A percentile compares a stretch with the other conserved stretches of the same genome.
These are phyloP conservation scores for Herpailurus yagouaroundi DNA, from an alignment of 2,113 vertebrate genomes.

Conservation along the genomic window DNA sequence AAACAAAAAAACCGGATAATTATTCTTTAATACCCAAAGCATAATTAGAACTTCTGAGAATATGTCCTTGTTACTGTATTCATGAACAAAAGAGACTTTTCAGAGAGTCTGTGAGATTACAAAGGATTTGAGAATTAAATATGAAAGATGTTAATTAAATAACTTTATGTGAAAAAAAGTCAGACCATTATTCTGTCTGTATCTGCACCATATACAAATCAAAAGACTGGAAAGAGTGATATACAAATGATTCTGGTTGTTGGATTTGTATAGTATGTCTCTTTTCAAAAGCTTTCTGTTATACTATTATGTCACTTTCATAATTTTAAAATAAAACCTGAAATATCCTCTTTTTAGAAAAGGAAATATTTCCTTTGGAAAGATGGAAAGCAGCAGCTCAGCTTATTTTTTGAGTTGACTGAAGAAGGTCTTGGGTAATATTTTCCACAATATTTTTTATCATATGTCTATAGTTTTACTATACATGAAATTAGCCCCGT, in stretches of 20 bases:
- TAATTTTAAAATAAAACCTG: slow-evolving; percentile 28
- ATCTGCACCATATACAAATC: neutral
- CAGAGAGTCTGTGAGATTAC: neutral
- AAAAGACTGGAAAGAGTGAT: neutral
- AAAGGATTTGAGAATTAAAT: neutral
- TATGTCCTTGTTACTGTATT: neutral
- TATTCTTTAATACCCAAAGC: neutral
- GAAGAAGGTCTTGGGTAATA: neutral
- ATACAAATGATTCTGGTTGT: neutral
- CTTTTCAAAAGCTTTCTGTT: neutral
- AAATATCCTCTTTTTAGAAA: neutral
- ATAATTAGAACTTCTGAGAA: slow-evolving; percentile 9
- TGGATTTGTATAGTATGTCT: neutral
- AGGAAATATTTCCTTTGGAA: neutral
- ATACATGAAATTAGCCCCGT: neutral
- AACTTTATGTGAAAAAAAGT: neutral
- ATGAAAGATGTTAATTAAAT: neutral
- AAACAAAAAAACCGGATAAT: neutral
- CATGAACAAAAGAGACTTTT: neutral
- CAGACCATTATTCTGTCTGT: neutral
- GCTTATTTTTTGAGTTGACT: neutral
- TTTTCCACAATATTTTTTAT: neutral
- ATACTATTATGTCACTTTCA: neutral
- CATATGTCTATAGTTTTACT: neutral
- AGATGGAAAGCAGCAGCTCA: neutral